These are phyloP conservation scores for Peromyscus californicus DNA, from an alignment of 2,113 vertebrate genomes.

Conservation along the genomic window DNA sequence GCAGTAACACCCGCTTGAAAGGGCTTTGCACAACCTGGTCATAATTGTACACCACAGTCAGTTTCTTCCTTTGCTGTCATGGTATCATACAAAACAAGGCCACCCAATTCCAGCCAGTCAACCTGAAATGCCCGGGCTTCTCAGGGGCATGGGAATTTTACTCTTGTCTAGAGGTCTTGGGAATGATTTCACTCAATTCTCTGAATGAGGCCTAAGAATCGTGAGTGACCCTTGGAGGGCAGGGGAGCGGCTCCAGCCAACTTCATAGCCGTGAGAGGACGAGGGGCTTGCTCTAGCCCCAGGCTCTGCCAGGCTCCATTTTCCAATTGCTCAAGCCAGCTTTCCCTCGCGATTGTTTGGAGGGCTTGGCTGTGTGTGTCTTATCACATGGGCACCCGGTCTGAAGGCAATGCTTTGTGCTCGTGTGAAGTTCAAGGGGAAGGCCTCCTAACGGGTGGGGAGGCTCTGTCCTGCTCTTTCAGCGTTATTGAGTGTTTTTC, in stretches of 20 bases:
- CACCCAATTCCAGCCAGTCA: neutral
- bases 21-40: neutral
- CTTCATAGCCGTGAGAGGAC: neutral
- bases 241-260: accelerated
- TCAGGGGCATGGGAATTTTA: accelerated
- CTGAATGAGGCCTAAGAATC: neutral
- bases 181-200: neutral
- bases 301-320: neutral
- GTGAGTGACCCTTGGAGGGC: neutral
- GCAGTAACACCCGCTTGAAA: neutral
- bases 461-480: neutral
- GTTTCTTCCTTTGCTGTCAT: neutral
- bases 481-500: constrained; percentile 33
- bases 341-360: constrained; percentile 6
- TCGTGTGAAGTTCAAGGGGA: constrained; percentile 29
- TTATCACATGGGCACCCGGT: neutral
- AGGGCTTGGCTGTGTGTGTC: constrained; percentile 44
- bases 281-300: neutral
- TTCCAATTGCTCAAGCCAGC: accelerated
- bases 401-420: neutral
- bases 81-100: neutral
- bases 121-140: neutral
- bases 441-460: neutral
- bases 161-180: neutral
- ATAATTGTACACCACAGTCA: neutral